Evolutionary conservation across 2,113 vertebrate species (phyloP).

Genomic region (Limnothrissa miodon): DNA sequence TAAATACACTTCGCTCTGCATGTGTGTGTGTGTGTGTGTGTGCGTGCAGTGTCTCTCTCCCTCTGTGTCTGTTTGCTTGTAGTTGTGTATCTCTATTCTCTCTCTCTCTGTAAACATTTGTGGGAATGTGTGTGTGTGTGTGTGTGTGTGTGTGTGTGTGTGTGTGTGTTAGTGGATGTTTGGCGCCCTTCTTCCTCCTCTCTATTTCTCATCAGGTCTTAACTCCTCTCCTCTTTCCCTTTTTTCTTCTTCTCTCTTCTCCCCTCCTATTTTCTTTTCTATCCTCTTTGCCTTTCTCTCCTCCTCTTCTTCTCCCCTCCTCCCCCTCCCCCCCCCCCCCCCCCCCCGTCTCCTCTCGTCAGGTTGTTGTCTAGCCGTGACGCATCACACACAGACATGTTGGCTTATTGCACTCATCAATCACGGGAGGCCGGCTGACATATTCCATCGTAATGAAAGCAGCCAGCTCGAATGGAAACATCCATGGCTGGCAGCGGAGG

Average conservation of each 20-base stretch:
- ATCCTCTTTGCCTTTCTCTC: too few relatives aligned
- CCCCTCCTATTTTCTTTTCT: too few relatives aligned
- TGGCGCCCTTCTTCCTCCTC: background rate
- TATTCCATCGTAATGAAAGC: constrained; percentile 8
- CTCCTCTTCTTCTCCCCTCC: background rate
- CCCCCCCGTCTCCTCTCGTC: background rate
- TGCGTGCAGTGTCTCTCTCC: too few relatives aligned
- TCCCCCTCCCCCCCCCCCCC: too few relatives aligned
- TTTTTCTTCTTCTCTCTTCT: too few relatives aligned
- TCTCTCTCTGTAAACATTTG: background rate
- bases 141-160: background rate
- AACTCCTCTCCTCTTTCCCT: too few relatives aligned
- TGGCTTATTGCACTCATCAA: constrained; percentile 49
- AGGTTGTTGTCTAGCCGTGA: background rate
- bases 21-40: background rate
- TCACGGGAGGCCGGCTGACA: constrained; percentile 28
- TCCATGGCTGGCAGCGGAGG: constrained; percentile 27
- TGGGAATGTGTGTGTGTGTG: constrained; percentile 15
- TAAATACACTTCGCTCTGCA: background rate
- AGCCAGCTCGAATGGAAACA: constrained; percentile 39
- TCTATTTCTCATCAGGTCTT: too few relatives aligned
- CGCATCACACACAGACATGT: constrained; percentile 37
- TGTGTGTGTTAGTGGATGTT: background rate
- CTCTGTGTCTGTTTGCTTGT: background rate
- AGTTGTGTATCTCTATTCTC: background rate